Conservation (phyloP, 2,797 vertebrate genomes). For the Enteromius paludinosus region DNA sequence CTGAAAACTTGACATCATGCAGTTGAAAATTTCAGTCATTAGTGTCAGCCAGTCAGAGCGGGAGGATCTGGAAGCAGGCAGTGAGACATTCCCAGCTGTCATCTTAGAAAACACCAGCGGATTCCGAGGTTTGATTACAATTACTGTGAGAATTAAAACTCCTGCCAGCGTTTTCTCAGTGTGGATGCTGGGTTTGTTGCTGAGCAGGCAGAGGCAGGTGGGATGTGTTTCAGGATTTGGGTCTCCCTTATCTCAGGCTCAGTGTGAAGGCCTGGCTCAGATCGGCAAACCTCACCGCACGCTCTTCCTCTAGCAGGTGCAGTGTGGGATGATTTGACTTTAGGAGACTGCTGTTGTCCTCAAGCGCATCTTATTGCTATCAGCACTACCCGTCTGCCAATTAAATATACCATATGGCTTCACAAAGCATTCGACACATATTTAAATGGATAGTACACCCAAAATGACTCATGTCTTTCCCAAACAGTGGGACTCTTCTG, state of each 20-base stretch:
- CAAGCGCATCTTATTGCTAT: not conserved
- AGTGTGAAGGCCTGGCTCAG: conserved; percentile 3
- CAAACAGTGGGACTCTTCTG: not conserved
- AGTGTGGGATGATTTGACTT: conserved; percentile 16
- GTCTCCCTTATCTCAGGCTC: conserved; percentile 15
- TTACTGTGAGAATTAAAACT: conserved; percentile 32
- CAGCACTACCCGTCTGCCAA: not conserved
- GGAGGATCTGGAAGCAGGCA: not conserved
- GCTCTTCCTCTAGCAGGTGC: conserved; percentile 30
- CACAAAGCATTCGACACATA: not conserved
- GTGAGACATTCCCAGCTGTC: conserved; percentile 27
- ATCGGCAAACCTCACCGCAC: not conserved
- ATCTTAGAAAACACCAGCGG: conserved; percentile 14
- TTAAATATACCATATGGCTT: not conserved
- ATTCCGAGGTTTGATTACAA: conserved; percentile 18
- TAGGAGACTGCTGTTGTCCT: conserved; percentile 1
- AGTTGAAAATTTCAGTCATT: not conserved
- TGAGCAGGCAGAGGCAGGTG: conserved; percentile 43
- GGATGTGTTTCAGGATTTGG: conserved; percentile 38
- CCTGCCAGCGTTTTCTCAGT: conserved; percentile 17
- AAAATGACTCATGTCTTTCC: not conserved
- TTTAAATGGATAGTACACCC: not conserved
- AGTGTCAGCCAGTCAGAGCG: not conserved
- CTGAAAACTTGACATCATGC: not conserved
- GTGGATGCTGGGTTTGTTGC: conserved; percentile 17